These are phyloP conservation scores for Plecturocebus donacophilus DNA, from an alignment of 2,113 vertebrate genomes.

Conservation along the genomic window DNA sequence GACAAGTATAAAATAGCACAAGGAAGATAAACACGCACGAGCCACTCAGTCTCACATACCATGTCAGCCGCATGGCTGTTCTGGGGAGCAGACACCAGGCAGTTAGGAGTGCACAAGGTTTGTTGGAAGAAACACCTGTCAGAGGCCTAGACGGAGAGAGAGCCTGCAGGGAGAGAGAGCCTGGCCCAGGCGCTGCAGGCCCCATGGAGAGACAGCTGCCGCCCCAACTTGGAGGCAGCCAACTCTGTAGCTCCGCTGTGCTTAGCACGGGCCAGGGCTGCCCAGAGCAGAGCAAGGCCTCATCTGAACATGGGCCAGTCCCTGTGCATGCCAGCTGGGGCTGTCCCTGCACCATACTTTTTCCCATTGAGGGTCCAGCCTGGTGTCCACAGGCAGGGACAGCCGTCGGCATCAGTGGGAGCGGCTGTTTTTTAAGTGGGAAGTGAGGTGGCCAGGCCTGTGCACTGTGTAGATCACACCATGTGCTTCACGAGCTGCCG, in stretches of 20 bases:
- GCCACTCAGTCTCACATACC: fast-evolving
- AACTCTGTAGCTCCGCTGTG: background rate
- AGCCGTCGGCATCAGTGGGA: background rate
- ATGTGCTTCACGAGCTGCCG: background rate
- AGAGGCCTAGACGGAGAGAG: too few species aligned
- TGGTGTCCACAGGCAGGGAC: background rate
- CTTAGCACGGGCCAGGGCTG: background rate
- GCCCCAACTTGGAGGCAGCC: fast-evolving
- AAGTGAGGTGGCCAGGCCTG: background rate
- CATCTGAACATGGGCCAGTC: background rate
- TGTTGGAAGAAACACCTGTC: background rate
- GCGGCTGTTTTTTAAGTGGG: background rate
- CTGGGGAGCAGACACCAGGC: background rate
- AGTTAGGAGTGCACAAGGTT: background rate
- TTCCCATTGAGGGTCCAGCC: background rate
- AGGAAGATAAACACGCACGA: background rate
- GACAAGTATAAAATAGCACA: background rate
- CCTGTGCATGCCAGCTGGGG: background rate
- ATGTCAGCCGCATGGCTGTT: fast-evolving
- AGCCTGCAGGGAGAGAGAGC: too few species aligned
- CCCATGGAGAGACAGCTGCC: too few species aligned
- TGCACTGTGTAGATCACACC: background rate
- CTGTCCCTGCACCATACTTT: background rate
- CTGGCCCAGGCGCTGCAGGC: too few species aligned
- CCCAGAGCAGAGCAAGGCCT: background rate